Conservation (phyloP, 2,797 vertebrate genomes). For the Chaetodon trifasciatus region DNA sequence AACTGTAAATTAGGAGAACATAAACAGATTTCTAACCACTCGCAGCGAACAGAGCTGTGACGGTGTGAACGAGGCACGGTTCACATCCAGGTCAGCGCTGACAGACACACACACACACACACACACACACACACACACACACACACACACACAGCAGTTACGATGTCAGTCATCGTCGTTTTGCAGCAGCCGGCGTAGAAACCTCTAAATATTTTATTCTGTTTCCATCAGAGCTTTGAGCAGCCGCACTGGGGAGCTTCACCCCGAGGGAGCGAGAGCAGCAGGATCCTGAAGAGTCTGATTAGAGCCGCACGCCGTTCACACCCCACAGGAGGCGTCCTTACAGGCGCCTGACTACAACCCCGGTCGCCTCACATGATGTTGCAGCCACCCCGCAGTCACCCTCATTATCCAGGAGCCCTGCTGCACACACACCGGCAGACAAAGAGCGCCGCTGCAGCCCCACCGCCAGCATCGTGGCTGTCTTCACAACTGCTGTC, state of each 20-base stretch:
- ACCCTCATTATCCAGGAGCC: conserved; percentile 65
- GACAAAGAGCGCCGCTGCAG: background rate
- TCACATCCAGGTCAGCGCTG: conserved; percentile 53
- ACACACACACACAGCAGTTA: conserved; percentile 19
- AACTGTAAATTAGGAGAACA: background rate
- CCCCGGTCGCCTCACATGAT: conserved; percentile 31
- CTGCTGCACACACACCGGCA: conserved; percentile 8
- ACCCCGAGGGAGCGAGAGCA: background rate
- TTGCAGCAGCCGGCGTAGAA: conserved; percentile 29
- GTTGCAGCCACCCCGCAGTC: conserved; percentile 47
- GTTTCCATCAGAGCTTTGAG: conserved; percentile 42
- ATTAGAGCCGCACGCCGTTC: conserved; percentile 39
- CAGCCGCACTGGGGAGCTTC: conserved; percentile 24
- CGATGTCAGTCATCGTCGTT: conserved; percentile 32
- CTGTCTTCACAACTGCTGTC: conserved; percentile 42
- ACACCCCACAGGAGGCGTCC: conserved; percentile 32
- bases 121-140: conserved; percentile 5
- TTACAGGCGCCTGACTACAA: conserved; percentile 20
- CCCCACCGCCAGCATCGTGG: background rate
- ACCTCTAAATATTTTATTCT: conserved; percentile 58
- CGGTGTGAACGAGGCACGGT: conserved; percentile 6
- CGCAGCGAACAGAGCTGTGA: conserved; percentile 2
- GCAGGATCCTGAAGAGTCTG: conserved; percentile 25
- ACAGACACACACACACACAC: conserved; percentile 23
- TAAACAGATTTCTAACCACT: background rate